These are phyloP conservation scores for Rhingia rostrata DNA, from an alignment of 2,888 invertebrate genomes.

Conservation along the genomic window DNA sequence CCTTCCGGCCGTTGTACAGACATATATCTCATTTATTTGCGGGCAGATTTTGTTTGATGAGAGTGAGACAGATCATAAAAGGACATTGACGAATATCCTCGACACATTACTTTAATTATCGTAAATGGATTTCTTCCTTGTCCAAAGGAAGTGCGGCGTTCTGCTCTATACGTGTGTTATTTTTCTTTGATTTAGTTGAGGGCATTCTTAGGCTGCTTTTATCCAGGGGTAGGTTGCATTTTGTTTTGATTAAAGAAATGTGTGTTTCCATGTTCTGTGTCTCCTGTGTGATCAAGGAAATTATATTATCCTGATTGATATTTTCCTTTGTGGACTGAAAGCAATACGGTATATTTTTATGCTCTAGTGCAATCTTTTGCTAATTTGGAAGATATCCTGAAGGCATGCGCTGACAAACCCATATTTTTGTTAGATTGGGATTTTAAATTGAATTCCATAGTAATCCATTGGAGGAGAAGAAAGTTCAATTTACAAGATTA, in stretches of 20 bases:
- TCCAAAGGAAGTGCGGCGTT: neutral
- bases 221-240: slow-evolving; percentile 19
- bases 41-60: slow-evolving; percentile 45
- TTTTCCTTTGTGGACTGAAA: slow-evolving; percentile 10
- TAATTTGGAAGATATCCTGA: slow-evolving; percentile 7
- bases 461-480: too few species aligned
- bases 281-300: slow-evolving; percentile 25
- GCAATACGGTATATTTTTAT: neutral
- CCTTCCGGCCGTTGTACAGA: slow-evolving; percentile 27
- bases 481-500: too few species aligned
- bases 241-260: slow-evolving; percentile 18
- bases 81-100: slow-evolving; percentile 64
- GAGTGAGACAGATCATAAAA: slow-evolving; percentile 62
- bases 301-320: slow-evolving; percentile 40
- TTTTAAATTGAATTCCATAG: too few species aligned
- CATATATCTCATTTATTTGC: slow-evolving; percentile 52
- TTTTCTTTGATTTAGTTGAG: slow-evolving; percentile 59
- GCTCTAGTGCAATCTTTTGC: neutral
- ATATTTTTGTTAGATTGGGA: too few species aligned
- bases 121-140: slow-evolving; percentile 67
- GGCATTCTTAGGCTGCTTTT: slow-evolving; percentile 10
- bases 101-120: slow-evolving; percentile 73
- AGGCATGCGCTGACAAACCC: neutral
- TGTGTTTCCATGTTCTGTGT: neutral
- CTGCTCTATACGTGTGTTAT: slow-evolving; percentile 5